Base-by-base conservation (phyloP, 2,113 vertebrate species). In the Neogobius melanostomus region DNA sequence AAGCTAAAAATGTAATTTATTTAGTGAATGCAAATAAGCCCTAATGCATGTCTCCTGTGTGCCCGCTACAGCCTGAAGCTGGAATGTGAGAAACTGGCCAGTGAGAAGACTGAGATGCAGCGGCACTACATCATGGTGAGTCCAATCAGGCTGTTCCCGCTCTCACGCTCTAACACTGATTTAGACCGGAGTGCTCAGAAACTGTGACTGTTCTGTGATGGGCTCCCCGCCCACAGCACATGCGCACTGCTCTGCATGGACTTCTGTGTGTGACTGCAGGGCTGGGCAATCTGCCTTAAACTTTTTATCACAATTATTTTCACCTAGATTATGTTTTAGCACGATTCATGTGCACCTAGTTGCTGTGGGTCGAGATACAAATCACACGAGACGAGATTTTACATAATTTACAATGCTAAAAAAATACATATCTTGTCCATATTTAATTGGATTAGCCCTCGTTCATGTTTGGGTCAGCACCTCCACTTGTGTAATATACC, bases 71-170 rank as follows among this genome's bases (percentile, higher is more conserved):
- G 96, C 92, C 96, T 98, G 93, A 98, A 98, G 86, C 92, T 98
- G 93, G 96, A 98, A 91, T 98, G 96, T 93, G 96, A 98, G 92
- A 98, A 98, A 90, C 89, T 98, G 95, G 90, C 90, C 81, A 91
- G 90, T 68, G 90, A 91, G 85, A 91, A 91, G 87, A 91, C 90
- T 0, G 90, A 97, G 93, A 97, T 98, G 95, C 96, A 98, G 91
- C 93, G 96, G 78, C 96, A 98, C 90, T 98, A 98, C 88, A 96
- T 98, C 89, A 98, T 98, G 96, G 96, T 97, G 93, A 92, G 95
- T 94, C 68, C 76, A 60, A 56, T 73, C 68, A 70, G 53, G 49
- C 17, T 15, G 59, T 74, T 21, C 57, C 16, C 48, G 8, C 36
- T 62, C 64, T 74, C 48, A 9, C 36, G 59, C 64, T 74, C 15